Base-by-base conservation (phyloP, 2,888 invertebrate species). In the Acleris literana region DNA sequence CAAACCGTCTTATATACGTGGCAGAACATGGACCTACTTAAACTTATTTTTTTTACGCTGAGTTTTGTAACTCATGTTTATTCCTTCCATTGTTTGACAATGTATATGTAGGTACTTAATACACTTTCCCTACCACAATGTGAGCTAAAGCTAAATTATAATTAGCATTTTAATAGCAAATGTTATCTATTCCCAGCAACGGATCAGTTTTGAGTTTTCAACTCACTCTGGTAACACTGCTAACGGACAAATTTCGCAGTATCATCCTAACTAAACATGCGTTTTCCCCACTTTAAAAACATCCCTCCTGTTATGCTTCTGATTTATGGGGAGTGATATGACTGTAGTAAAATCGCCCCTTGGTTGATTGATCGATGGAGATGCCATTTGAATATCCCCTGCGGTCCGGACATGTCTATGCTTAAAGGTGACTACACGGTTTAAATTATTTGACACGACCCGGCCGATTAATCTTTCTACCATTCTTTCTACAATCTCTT, bases 251-350 rank as follows among this genome's bases (percentile, higher is more conserved):
- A 67, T 79, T 77, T 71, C 70, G 77, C 82, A 63, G 62, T 69
- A 75, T 83, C 82, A 83, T 74, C 69, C 72, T 74, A 69, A 70
- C 73, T 73, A 75, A 73, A 74, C 75, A 72, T 68, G 70, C 69
- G 73, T 73, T 75, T 73, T 77, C 72, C 69, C 69, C 70, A 65
- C 71, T 73, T 70, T 72, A 74, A 77, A 79, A 77, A 72, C 74
- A 74, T 71, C 78, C 76, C 74, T 72, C 55, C 59, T 70, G 63
- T 69, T 69, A 71, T 70, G 68, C 70, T 74, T 71, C 73, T 80
- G 80, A 83, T 83, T 80, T 78, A 79, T 77, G 73, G 69, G 63
- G 63, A 72, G 70, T 67, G 74, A 75, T 75, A 70, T 75, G 39
- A 39, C 39, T 39, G 63, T 71, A 70, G 74, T 74, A 72, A 75